Evolutionary conservation across 2,888 invertebrate genomes (phyloP).

Genomic region (Temnothorax ravouxi): DNA sequence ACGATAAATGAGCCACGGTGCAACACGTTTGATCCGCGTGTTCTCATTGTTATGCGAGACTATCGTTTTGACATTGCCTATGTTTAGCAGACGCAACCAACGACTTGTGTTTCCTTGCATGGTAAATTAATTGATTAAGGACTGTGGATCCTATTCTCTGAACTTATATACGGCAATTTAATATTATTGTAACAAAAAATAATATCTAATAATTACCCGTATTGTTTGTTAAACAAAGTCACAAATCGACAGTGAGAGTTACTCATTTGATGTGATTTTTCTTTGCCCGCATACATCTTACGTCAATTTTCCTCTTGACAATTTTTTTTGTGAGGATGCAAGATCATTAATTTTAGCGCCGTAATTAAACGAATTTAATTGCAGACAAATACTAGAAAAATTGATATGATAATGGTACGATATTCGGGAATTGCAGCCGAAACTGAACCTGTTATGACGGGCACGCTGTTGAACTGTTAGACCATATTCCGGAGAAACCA

Average conservation of each 20-base stretch:
- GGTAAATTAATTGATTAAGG: conserved; percentile 14
- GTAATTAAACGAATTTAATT: neutral
- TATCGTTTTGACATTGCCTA: conserved; percentile 55
- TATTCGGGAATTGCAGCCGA: neutral
- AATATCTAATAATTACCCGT: neutral
- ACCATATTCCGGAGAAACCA: neutral
- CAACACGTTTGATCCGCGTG: conserved; percentile 37
- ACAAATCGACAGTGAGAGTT: neutral
- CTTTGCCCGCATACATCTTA: neutral
- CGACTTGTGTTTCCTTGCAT: neutral
- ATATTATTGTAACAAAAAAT: neutral
- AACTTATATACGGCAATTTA: neutral
- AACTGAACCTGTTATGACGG: neutral
- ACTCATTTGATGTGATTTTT: neutral
- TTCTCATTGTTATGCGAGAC: conserved; percentile 60
- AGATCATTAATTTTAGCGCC: neutral
- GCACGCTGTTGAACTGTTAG: neutral
- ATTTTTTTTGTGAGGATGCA: neutral
- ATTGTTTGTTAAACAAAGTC: neutral
- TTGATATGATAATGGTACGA: neutral
- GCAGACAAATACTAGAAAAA: neutral
- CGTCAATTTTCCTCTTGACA: neutral
- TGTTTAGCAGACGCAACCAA: neutral
- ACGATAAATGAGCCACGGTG: conserved; percentile 51
- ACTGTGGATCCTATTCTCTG: neutral